phyloP scores from a whole-genome alignment of 2,888 invertebrate species.

The Spisula solida region DNA sequence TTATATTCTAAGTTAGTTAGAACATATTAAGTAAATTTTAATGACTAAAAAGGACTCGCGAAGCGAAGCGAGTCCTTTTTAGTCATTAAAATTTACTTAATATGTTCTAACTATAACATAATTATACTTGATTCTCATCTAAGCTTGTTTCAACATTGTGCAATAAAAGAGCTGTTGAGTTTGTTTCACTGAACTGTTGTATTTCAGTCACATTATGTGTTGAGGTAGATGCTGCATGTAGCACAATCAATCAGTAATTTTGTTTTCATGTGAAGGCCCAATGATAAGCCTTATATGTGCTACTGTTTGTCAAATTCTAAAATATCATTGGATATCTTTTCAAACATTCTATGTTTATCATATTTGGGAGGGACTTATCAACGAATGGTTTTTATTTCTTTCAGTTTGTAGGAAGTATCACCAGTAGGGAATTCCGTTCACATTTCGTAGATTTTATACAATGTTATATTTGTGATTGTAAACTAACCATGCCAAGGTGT shows the following conservation, averaged over 20 bases:
- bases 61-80: too few relatives aligned
- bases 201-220: not conserved
- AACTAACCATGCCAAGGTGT: slow-evolving; percentile 10
- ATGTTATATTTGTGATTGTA: slow-evolving; percentile 20
- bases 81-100: too few relatives aligned
- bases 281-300: not conserved
- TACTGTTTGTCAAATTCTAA: not conserved
- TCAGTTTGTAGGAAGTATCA: not conserved
- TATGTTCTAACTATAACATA: too few relatives aligned
- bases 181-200: not conserved
- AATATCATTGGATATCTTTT: not conserved
- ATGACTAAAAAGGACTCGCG: too few relatives aligned
- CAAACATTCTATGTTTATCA: slow-evolving; percentile 2
- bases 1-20: too few relatives aligned
- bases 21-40: too few relatives aligned
- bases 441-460: not conserved
- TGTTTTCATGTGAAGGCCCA: too few relatives aligned
- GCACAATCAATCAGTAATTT: too few relatives aligned
- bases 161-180: not conserved
- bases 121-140: not conserved
- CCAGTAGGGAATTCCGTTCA: not conserved
- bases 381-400: not conserved
- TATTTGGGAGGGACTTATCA: not conserved
- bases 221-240: not conserved
- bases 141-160: not conserved